Percentiles rank a stretch among this genome's conserved stretches.
These are phyloP conservation scores for Cardiocondyla obscurior DNA, from an alignment of 1,140 invertebrate species.

Conservation along the genomic window DNA sequence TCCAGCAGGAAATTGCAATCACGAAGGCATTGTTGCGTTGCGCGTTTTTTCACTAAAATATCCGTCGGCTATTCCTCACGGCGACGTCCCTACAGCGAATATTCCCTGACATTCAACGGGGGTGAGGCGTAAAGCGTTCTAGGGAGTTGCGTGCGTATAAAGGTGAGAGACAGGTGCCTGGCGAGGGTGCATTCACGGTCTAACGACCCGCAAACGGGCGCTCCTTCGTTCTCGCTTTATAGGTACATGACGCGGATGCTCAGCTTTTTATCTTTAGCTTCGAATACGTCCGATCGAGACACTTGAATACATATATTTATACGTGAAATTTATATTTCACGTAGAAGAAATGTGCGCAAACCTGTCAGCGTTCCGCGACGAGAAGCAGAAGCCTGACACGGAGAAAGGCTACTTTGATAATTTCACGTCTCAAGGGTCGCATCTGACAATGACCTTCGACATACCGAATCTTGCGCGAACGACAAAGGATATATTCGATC, in stretches of 20 bases:
- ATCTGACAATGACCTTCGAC: slow-evolving; percentile 14
- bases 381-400: not conserved
- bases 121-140: slow-evolving; percentile 45
- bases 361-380: not conserved
- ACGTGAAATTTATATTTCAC: not conserved
- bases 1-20: slow-evolving; percentile 15
- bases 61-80: not conserved
- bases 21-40: not conserved
- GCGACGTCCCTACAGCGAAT: slow-evolving; percentile 27
- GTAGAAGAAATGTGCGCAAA: not conserved
- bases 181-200: slow-evolving; percentile 72
- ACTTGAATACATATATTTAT: not conserved
- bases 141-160: slow-evolving; percentile 34
- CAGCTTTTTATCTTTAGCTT: slow-evolving; percentile 55
- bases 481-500: not conserved
- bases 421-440: not conserved
- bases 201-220: slow-evolving; percentile 61
- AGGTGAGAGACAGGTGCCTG: slow-evolving; percentile 70
- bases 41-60: slow-evolving; percentile 3
- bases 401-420: slow-evolving; percentile 1
- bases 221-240: slow-evolving; percentile 48
- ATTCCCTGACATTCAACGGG: slow-evolving; percentile 53
- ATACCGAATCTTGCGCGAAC: too few relatives aligned
- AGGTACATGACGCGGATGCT: slow-evolving; percentile 41
- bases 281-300: slow-evolving; percentile 26